phyloP scores from a whole-genome alignment of 2,113 vertebrate genomes.

The Oplegnathus fasciatus region DNA sequence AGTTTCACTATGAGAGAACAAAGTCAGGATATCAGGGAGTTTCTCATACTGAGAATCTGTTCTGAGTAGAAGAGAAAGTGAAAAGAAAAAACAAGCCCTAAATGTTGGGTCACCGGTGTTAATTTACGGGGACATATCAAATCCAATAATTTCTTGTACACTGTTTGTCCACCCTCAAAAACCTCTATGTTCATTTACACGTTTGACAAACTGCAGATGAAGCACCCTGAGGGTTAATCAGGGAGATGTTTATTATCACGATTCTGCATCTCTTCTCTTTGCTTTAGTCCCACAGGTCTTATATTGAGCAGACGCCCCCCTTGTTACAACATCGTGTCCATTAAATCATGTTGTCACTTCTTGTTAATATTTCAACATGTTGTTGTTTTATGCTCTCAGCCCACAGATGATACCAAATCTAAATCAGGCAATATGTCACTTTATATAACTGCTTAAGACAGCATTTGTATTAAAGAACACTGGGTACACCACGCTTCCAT shows the following conservation, averaged over 20 bases:
- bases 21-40: neutral
- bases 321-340: too few relatives aligned
- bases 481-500: too few relatives aligned
- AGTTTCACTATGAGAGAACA: slow-evolving; percentile 59
- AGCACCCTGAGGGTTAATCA: too few relatives aligned
- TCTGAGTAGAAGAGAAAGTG: slow-evolving; percentile 49
- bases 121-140: neutral
- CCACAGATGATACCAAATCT: neutral
- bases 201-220: neutral
- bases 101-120: neutral
- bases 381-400: neutral
- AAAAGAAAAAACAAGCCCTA: slow-evolving; percentile 5
- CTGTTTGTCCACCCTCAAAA: neutral
- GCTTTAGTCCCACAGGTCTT: too few relatives aligned
- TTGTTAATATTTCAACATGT: too few relatives aligned
- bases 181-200: neutral
- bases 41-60: slow-evolving; percentile 14
- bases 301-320: too few relatives aligned
- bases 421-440: neutral
- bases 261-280: neutral
- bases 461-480: too few relatives aligned
- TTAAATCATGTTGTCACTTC: too few relatives aligned
- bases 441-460: too few relatives aligned
- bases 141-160: neutral
- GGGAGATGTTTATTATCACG: too few relatives aligned